Percentiles rank a stretch among this genome's conserved stretches.
phyloP scores from a whole-genome alignment of 2,113 vertebrate species.

The Sarotherodon lohbergeri region DNA sequence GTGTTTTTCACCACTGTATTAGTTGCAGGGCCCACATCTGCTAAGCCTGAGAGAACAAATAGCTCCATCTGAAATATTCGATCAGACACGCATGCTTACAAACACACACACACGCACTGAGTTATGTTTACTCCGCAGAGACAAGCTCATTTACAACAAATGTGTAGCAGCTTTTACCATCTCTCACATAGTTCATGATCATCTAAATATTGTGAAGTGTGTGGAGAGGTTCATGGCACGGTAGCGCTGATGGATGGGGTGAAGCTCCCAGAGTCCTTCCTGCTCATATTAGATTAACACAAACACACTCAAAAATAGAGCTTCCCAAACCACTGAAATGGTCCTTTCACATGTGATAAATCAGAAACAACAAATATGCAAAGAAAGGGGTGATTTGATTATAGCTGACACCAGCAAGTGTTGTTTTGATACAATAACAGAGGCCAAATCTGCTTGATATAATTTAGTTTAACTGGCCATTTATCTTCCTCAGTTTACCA shows the following conservation, averaged over 20 bases:
- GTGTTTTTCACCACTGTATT: constrained; percentile 35
- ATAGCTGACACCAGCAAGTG: constrained; percentile 9
- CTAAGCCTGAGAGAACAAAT: constrained; percentile 33
- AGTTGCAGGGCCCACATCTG: constrained; percentile 35
- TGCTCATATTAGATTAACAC: constrained; percentile 7
- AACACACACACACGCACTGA: neutral
- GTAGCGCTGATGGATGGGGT: constrained; percentile 26
- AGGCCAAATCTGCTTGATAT: neutral
- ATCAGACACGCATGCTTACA: constrained; percentile 13
- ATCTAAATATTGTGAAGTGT: constrained; percentile 49
- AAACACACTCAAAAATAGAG: neutral
- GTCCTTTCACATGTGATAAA: neutral
- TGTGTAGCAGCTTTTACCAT: constrained; percentile 17
- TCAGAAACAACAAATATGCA: neutral
- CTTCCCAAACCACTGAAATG: neutral
- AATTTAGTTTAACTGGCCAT: constrained; percentile 25
- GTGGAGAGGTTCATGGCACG: neutral
- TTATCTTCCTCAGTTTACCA: constrained; percentile 29
- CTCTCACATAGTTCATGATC: constrained; percentile 13
- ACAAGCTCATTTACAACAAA: constrained; percentile 41
- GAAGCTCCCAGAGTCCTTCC: neutral
- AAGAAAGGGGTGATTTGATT: constrained; percentile 21
- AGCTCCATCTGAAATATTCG: constrained; percentile 6
- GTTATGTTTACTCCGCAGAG: constrained; percentile 27
- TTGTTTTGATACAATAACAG: constrained; percentile 19